These are phyloP conservation scores for Drosophila novamexicana DNA, from an alignment of 1,140 invertebrate species.

Conservation along the genomic window DNA sequence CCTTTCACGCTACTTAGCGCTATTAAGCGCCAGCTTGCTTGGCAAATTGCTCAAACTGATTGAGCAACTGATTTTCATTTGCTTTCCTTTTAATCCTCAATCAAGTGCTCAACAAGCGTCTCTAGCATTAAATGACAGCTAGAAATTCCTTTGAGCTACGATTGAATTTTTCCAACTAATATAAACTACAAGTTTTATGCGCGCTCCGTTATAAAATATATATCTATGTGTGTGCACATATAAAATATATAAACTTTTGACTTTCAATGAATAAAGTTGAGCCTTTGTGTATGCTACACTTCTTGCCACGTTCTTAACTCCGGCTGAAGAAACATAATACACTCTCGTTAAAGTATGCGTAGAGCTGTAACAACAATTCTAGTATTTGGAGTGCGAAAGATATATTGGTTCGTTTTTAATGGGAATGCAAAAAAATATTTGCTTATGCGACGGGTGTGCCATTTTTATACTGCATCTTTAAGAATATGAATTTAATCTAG, in stretches of 20 bases:
- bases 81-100: slow-evolving; percentile 4
- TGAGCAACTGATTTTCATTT: slow-evolving; percentile 24
- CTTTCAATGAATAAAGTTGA: slow-evolving; percentile 29
- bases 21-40: slow-evolving; percentile 19
- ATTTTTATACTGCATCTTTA: no score
- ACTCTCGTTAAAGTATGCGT: slow-evolving; percentile 1
- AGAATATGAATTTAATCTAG: no score
- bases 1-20: slow-evolving; percentile 14
- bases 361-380: not conserved
- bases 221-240: not conserved
- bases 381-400: not conserved
- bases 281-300: slow-evolving; percentile 30
- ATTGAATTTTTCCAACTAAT: slow-evolving; percentile 6
- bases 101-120: slow-evolving; percentile 5
- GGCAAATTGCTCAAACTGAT: slow-evolving; percentile 18
- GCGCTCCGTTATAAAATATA: not conserved
- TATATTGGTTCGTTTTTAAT: not conserved
- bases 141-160: slow-evolving; percentile 4
- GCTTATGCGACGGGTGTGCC: no score
- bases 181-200: slow-evolving; percentile 1
- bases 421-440: no score
- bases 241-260: slow-evolving; percentile 10
- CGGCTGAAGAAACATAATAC: slow-evolving; percentile 10
- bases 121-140: not conserved
- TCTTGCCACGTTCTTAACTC: slow-evolving; percentile 1